phyloP scores from a whole-genome alignment of 2,797 vertebrate species.

The Sebastolobus alascanus region DNA sequence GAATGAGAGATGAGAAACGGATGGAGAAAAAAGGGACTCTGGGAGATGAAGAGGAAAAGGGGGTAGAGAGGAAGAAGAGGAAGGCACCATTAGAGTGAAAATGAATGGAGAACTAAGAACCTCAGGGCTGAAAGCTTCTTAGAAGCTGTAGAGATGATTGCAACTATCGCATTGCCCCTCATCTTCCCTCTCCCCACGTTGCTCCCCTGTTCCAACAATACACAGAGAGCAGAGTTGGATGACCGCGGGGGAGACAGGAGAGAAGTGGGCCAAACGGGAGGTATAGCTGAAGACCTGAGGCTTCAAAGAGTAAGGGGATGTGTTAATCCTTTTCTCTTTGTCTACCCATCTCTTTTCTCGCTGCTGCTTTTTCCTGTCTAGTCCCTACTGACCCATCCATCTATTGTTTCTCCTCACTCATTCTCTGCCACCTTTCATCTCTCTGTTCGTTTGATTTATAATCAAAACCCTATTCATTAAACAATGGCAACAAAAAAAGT shows the following conservation, averaged over 20 bases:
- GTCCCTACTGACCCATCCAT: constrained; percentile 31
- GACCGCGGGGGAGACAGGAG: constrained; percentile 45
- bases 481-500: background rate
- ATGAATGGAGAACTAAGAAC: constrained; percentile 72
- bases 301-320: constrained; percentile 59
- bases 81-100: constrained; percentile 72
- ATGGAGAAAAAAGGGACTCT: constrained; percentile 50
- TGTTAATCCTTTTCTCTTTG: constrained; percentile 63
- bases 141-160: constrained; percentile 71
- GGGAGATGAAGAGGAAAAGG: constrained; percentile 63
- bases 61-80: constrained; percentile 43
- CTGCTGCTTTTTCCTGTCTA: constrained; percentile 25
- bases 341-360: constrained; percentile 39
- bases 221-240: constrained; percentile 51
- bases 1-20: constrained; percentile 66
- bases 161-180: constrained; percentile 57
- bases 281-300: constrained; percentile 61
- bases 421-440: constrained; percentile 44
- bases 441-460: constrained; percentile 39
- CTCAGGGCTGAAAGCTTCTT: constrained; percentile 68
- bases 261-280: constrained; percentile 64
- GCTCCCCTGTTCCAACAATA: constrained; percentile 54
- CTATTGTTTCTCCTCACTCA: constrained; percentile 29
- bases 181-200: constrained; percentile 36
- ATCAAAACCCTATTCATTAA: constrained; percentile 41